phyloP scores from a whole-genome alignment of 2,888 invertebrate species.

The Chymomyza fuscimana region DNA sequence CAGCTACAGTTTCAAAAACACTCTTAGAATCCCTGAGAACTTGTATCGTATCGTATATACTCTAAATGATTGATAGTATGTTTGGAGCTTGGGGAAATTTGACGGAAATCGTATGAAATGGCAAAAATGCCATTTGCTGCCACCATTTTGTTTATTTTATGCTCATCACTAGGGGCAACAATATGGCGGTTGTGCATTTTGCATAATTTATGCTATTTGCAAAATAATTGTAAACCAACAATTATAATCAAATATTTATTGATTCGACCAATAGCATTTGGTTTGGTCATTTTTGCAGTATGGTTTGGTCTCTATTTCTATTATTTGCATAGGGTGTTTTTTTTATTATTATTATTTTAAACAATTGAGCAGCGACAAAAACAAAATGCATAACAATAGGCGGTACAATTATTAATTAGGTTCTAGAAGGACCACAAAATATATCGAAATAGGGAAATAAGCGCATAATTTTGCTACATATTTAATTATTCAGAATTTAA shows the following conservation, averaged over 20 bases:
- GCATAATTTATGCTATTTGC: constrained; percentile 26
- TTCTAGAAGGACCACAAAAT: background rate
- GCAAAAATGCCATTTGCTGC: background rate
- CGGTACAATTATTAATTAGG: background rate
- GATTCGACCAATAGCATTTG: constrained; percentile 52
- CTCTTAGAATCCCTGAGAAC: background rate
- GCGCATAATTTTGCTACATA: background rate
- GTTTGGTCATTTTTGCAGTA: background rate
- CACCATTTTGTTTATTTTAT: constrained; percentile 19
- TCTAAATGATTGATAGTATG: background rate
- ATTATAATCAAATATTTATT: constrained; percentile 47
- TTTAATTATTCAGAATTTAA: background rate
- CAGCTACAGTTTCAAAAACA: background rate
- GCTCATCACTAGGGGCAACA: constrained; percentile 28
- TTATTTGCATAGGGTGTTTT: background rate
- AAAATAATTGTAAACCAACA: constrained; percentile 15
- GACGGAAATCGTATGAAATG: background rate
- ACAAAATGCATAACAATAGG: background rate
- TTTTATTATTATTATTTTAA: background rate
- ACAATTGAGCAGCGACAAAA: background rate
- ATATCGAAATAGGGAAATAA: background rate
- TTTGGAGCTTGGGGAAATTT: background rate
- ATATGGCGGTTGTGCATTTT: constrained; percentile 17
- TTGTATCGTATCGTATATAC: background rate
- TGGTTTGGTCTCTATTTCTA: background rate